Conservation (phyloP, 1,140 invertebrate species). For the Drosophila nasuta region DNA sequence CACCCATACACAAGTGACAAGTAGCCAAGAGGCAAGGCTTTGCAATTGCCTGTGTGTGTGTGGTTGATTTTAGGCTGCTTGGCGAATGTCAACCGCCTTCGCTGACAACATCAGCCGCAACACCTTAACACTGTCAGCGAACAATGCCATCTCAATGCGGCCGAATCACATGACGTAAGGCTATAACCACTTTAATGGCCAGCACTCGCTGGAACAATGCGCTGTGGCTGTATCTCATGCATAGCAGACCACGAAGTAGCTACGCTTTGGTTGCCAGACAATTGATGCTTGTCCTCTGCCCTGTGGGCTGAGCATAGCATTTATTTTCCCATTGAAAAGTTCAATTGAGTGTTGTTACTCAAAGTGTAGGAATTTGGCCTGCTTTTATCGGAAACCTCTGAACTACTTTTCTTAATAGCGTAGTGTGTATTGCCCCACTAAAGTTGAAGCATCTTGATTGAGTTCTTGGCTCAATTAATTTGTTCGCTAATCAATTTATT, state of each 20-base stretch:
- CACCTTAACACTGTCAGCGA: slow-evolving; percentile 21
- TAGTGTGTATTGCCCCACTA: no score
- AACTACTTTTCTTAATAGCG: no score
- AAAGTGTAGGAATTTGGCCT: no score
- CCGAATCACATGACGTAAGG: neutral
- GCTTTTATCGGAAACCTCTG: no score
- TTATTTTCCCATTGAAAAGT: no score
- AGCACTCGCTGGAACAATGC: slow-evolving; percentile 10
- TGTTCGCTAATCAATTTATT: no score
- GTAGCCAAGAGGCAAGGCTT: slow-evolving; percentile 14
- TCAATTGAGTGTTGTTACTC: no score
- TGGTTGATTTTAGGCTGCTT: slow-evolving; percentile 1
- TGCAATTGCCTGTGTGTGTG: slow-evolving; percentile 3
- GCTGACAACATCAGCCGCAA: slow-evolving; percentile 60
- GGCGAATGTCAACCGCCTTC: slow-evolving; percentile 20
- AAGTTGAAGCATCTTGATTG: no score
- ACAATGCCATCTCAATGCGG: slow-evolving; percentile 2
- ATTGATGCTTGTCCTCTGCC: slow-evolving; percentile 1
- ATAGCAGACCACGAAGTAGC: neutral
- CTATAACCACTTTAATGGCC: slow-evolving; percentile 28
- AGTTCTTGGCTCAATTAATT: no score
- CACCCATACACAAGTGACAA: neutral
- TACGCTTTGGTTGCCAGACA: neutral
- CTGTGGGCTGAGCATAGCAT: no score
- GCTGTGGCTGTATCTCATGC: neutral